Base-by-base conservation (phyloP, 2,113 vertebrate genomes). In the Corapipo altera region DNA sequence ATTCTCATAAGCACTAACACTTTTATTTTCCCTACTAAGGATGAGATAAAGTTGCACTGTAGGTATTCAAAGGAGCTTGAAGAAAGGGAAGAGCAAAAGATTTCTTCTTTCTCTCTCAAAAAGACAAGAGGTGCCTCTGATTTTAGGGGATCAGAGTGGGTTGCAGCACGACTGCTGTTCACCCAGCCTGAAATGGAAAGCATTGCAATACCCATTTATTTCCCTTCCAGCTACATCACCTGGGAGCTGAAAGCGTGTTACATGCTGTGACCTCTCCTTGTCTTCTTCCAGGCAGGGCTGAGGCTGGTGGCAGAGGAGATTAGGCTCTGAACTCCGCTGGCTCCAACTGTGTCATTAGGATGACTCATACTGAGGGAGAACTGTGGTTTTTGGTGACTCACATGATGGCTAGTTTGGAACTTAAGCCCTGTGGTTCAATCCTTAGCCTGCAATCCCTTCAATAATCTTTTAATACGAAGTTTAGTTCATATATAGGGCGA, bases 381-480 rank as follows among this genome's bases (percentile, higher is more conserved):
- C 33, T 32, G 44, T 23, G 85, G 54, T 4, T 82, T 88, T 83
- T 84, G 92, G 88, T 96, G 94, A 96, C 85, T 96, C 95, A 97
- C 74, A 87, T 32, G 87, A 72, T 89, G 91, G 95, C 94, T 95
- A 66, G 62, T 69, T 93, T 67, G 51, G 84, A 94, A 55, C 6
- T 94, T 91, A 88, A 89, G 46, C 81, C 88, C 71, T 55, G 30
- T 48, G 64, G 67, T 71, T 89, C 90, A 95, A 85, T 94, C 88
- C 85, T 82, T 59, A 95, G 72, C 86, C 41, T 65, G 43, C 91
- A 85, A 88, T 95, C 92, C 94, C 87, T 77, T 86, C 84, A 92
- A 82, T 95, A 95, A 94, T 96, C 82, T 88, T 90, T 92, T 94
- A 87, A 88, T 91, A 88, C 11, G 33, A 93, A 91, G 82, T 94